phyloP scores from a whole-genome alignment of 1,140 invertebrate genomes.

The Sweltsa coloradensis region DNA sequence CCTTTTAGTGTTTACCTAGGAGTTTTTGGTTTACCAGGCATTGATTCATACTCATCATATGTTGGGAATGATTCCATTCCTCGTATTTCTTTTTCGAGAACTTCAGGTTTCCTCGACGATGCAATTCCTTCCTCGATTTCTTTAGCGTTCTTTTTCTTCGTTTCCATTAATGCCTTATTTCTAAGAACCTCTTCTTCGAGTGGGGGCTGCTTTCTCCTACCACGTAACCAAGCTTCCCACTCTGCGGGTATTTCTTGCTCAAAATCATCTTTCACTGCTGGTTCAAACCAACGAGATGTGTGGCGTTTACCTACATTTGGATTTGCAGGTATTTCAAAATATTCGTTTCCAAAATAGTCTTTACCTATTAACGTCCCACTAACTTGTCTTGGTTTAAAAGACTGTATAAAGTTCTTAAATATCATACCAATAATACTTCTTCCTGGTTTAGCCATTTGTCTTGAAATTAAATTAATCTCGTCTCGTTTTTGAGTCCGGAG shows the following conservation, averaged over 20 bases:
- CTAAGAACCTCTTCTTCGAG: conserved; percentile 53
- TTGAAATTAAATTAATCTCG: too few species aligned
- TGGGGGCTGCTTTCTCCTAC: conserved; percentile 51
- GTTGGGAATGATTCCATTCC: conserved; percentile 17
- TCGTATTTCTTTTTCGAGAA: conserved; percentile 5
- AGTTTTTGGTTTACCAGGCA: conserved; percentile 16
- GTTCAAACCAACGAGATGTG: conserved; percentile 55
- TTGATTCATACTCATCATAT: conserved; percentile 18
- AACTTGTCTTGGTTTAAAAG: conserved; percentile 37
- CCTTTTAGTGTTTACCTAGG: too few species aligned
- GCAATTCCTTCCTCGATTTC: conserved; percentile 35
- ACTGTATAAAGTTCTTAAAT: conserved; percentile 42
- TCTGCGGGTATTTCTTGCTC: conserved; percentile 62
- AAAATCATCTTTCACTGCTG: conserved; percentile 38
- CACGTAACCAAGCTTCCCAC: conserved; percentile 74
- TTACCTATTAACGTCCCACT: conserved; percentile 43
- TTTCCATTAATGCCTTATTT: conserved; percentile 53
- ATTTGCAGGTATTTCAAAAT: conserved; percentile 59
- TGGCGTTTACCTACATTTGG: conserved; percentile 41
- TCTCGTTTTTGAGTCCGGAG: too few species aligned
- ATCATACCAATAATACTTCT: conserved; percentile 31
- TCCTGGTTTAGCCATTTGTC: conserved; percentile 15
- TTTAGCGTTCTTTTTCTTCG: conserved; percentile 62
- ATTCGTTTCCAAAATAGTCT: conserved; percentile 69
- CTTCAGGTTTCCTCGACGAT: not conserved